These are phyloP conservation scores for Heteractis magnifica DNA, from an alignment of 92 coral and sea anemone species.

Conservation along the genomic window DNA sequence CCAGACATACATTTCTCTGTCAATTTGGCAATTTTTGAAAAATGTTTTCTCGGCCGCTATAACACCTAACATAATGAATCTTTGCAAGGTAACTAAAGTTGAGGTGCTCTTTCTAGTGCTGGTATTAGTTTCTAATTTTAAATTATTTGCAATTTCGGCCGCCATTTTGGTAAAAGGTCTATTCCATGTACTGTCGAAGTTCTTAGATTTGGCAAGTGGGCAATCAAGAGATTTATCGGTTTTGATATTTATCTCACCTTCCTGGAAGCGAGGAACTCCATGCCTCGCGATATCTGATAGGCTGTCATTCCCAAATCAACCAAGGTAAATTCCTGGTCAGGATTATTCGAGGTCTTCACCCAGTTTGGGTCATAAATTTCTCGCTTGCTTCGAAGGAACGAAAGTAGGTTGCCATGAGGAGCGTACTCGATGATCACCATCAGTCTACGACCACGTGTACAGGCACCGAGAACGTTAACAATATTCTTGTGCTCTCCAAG, in stretches of 20 bases:
- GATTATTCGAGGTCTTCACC: constrained; percentile 68
- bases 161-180: no score
- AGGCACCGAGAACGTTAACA: constrained; percentile 86
- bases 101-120: no score
- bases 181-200: not conserved
- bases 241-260: constrained; percentile 48
- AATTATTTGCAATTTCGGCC: no score
- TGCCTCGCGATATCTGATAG: constrained; percentile 75
- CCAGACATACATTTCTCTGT: no score
- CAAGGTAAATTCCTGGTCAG: constrained; percentile 74
- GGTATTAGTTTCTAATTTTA: no score
- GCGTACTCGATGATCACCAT: constrained; percentile 87
- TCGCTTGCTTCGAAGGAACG: constrained; percentile 69
- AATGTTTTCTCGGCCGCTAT: no score
- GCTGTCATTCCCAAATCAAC: constrained; percentile 76
- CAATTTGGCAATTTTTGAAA: no score
- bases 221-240: no score
- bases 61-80: no score
- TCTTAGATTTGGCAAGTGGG: not conserved
- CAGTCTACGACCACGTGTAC: constrained; percentile 77
- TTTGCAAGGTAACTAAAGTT: no score
- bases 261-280: constrained; percentile 80
- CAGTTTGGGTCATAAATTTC: constrained; percentile 68
- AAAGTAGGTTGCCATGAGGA: constrained; percentile 78
- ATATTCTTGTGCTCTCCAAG: constrained; percentile 87